These are phyloP conservation scores for Geococcyx californianus DNA, from an alignment of 2,113 vertebrate genomes.

Conservation along the genomic window DNA sequence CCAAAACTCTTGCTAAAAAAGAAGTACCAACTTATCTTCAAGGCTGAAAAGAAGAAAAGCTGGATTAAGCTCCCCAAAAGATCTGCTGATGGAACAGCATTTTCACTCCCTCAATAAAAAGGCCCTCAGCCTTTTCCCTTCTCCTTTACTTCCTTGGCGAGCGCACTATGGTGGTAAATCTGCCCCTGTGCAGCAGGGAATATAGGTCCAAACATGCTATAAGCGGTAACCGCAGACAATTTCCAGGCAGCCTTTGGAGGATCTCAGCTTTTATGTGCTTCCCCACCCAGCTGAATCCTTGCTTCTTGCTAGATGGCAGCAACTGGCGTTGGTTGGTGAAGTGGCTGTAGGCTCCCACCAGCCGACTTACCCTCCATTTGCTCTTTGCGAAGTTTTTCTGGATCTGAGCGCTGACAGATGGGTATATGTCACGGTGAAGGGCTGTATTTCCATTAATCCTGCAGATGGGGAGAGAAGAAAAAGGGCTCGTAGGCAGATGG, in stretches of 20 bases:
- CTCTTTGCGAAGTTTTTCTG: slow-evolving; percentile 93
- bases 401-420: slow-evolving; percentile 90
- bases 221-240: accelerated
- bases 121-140: neutral
- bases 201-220: accelerated
- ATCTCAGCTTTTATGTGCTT: neutral
- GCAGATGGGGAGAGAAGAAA: slow-evolving; percentile 56
- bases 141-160: neutral
- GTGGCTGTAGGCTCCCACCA: neutral
- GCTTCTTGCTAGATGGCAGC: neutral
- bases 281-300: neutral
- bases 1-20: neutral
- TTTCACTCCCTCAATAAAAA: neutral
- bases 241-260: neutral
- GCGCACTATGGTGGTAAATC: neutral
- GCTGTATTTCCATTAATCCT: slow-evolving; percentile 91
- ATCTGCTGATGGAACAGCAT: neutral
- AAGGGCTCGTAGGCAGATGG: slow-evolving; percentile 58
- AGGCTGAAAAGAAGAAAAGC: neutral
- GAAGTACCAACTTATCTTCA: neutral
- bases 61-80: neutral
- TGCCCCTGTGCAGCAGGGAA: neutral
- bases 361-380: slow-evolving; percentile 88
- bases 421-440: slow-evolving; percentile 86
- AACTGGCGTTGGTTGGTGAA: neutral